A percentile compares a stretch with the other conserved stretches of the same genome.
phyloP scores from a whole-genome alignment of 2,888 invertebrate species.

The Ennomos fuscantarius region DNA sequence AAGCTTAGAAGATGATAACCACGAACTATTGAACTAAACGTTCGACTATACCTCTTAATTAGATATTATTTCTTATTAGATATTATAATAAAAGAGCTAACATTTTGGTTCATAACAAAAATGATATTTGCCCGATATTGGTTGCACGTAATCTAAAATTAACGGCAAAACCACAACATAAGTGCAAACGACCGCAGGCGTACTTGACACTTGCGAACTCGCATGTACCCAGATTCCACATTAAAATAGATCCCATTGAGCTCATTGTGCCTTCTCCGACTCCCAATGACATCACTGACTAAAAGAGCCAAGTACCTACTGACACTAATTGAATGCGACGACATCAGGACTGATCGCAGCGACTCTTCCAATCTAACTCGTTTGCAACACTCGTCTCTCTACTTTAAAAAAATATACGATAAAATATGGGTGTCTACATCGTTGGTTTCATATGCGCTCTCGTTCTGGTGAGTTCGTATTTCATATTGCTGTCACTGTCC shows the following conservation, averaged over 20 bases:
- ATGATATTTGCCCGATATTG: too few species aligned
- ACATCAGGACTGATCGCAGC: slow-evolving; percentile 54
- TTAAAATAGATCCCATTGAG: slow-evolving; percentile 51
- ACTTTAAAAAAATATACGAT: slow-evolving; percentile 38
- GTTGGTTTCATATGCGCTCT: slow-evolving; percentile 71
- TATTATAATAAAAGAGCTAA: too few species aligned
- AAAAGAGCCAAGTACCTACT: slow-evolving; percentile 64
- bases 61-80: too few species aligned
- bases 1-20: too few species aligned
- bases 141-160: slow-evolving; percentile 5
- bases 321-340: slow-evolving; percentile 73
- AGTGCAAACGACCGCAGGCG: slow-evolving; percentile 33
- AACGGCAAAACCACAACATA: slow-evolving; percentile 14
- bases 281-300: slow-evolving; percentile 73
- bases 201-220: slow-evolving; percentile 35
- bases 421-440: slow-evolving; percentile 67
- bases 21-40: too few species aligned
- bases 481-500: slow-evolving; percentile 9
- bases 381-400: slow-evolving; percentile 62
- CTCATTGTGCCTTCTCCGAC: slow-evolving; percentile 60
- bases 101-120: too few species aligned
- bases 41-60: too few species aligned
- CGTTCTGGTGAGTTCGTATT: slow-evolving; percentile 66
- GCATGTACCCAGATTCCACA: slow-evolving; percentile 37
- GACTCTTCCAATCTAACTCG: slow-evolving; percentile 66